Evolutionary conservation across 2,113 vertebrate species (phyloP), one percentile per base, ranked within the genome.

Genomic region (Mus pahari): DNA sequence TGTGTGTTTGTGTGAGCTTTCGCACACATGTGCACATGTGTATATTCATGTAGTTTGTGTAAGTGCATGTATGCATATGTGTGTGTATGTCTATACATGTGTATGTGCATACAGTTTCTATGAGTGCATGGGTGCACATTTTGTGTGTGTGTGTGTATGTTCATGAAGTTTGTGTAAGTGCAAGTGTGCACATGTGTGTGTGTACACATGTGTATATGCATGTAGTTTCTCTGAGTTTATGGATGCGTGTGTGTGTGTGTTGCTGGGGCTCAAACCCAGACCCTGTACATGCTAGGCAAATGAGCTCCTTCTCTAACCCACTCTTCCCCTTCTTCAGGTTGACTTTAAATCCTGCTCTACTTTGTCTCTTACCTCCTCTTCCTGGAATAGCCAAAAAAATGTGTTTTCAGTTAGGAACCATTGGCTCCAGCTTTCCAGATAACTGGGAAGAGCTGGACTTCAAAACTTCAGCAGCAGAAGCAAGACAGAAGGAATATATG

Each of bases 291-390:
- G 22, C 24, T 58, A 73, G 68, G 17, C 13, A 28, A 28, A 14
- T 58, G 70, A 14, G 14, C 48, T 64, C 42, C 10, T 92, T 13
- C 42, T 48, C 12, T n/a, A 4, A 31, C 31, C 28, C 64, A 75
- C 66, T 33, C 26, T 39, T 31, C 16, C 5, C 42, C 3, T 31
- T n/a, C 83, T 81, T 60, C 45, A 33, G 5, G 71, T 45, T 74
- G 58, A 60, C 45, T 89, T 91, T 79, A 78, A 86, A 74, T 66
- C 50, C 74, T 78, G 70, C 5, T 62, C 11, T 48, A 33, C 4
- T 39, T 39, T 58, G 78, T 70, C 70, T 55, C 66, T 95, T 88
- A 33, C 9, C 82, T 84, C 90, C 55, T 75, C 91, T 48, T 66
- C 60, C 45, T 53, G 55, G n/a, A 16, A 9, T 0, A 0, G 50